Conservation (phyloP, 2,797 vertebrate species). For the Myripristis murdjan region DNA sequence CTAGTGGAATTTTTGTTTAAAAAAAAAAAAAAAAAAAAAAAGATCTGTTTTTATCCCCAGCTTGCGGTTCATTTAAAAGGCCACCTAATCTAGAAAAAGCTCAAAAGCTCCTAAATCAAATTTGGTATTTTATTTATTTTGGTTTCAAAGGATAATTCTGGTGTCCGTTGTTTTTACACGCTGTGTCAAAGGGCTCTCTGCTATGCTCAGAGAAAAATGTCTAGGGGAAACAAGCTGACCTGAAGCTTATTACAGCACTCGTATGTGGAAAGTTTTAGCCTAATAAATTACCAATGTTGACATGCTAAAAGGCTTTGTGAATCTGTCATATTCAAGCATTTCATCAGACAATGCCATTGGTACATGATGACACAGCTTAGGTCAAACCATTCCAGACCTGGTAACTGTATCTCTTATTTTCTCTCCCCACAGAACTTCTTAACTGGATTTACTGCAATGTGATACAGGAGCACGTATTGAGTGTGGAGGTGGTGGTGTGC, state of each 20-base stretch:
- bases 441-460: constrained; percentile 82
- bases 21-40: no score
- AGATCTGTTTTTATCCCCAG: constrained; percentile 5
- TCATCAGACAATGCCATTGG: constrained; percentile 74
- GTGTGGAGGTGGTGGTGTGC: constrained; percentile 65
- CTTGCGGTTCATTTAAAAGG: constrained; percentile 30
- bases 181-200: constrained; percentile 27
- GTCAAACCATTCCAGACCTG: constrained; percentile 81
- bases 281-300: constrained; percentile 67
- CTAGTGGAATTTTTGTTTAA: no score
- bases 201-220: constrained; percentile 10
- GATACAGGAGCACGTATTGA: constrained; percentile 77
- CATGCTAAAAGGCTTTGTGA: constrained; percentile 69
- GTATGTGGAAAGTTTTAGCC: constrained; percentile 52
- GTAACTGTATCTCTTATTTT: constrained; percentile 78
- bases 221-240: constrained; percentile 27
- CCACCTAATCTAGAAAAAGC: constrained; percentile 6
- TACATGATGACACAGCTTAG: constrained; percentile 75
- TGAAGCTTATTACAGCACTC: constrained; percentile 29
- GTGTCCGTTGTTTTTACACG: constrained; percentile 3
- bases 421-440: constrained; percentile 75
- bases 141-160: constrained; percentile 14
- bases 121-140: constrained; percentile 14
- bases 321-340: constrained; percentile 77
- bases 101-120: not conserved